These are phyloP conservation scores for Edolisoma coerulescens DNA, from an alignment of 2,113 vertebrate species.

Conservation along the genomic window DNA sequence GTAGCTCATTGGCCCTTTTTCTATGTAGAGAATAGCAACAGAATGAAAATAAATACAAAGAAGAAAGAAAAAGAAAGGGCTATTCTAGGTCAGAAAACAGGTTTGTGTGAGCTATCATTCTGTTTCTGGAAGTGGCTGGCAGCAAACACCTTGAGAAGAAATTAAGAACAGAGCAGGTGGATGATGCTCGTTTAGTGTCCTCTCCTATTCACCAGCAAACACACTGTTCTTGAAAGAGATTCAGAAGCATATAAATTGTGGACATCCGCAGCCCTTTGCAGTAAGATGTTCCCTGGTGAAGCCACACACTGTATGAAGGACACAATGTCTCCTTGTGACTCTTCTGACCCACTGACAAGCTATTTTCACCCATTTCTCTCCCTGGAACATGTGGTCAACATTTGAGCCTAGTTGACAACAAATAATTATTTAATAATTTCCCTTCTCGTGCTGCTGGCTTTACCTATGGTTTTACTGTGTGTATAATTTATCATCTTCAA, in stretches of 20 bases:
- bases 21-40: not conserved
- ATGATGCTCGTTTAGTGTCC: not conserved
- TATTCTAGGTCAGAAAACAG: not conserved
- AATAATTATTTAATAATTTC: not conserved
- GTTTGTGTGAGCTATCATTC: not conserved
- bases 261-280: not conserved
- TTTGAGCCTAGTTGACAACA: not conserved
- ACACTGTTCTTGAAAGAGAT: not conserved
- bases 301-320: not conserved
- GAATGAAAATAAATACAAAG: not conserved
- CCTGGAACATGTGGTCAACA: not conserved
- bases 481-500: not conserved
- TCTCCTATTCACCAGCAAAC: not conserved
- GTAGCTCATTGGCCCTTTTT: not conserved
- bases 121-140: not conserved
- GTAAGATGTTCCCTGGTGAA: not conserved
- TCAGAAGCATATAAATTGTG: not conserved
- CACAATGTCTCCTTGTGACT: not conserved
- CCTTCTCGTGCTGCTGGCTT: not conserved
- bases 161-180: not conserved
- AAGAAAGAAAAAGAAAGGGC: not conserved
- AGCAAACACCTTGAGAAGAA: not conserved
- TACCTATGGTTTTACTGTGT: not conserved
- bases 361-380: not conserved
- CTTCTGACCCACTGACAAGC: not conserved